phyloP scores from a whole-genome alignment of 2,113 vertebrate species.

The Neogale vison region DNA sequence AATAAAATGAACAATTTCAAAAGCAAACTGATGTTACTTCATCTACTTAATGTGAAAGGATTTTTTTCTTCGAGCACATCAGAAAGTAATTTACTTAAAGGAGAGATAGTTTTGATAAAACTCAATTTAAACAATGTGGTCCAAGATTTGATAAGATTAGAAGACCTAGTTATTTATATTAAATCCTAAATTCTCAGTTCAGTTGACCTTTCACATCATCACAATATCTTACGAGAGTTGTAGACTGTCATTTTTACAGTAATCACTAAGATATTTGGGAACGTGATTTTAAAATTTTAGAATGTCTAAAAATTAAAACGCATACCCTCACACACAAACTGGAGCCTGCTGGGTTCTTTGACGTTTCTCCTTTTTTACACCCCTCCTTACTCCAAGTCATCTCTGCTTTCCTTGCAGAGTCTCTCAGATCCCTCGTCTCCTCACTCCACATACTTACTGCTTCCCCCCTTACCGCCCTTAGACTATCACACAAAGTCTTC shows the following conservation, averaged over 20 bases:
- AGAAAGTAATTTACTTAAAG: slow-evolving; percentile 75
- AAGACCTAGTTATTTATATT: slow-evolving; percentile 64
- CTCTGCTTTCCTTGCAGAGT: background rate
- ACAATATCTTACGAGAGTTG: background rate
- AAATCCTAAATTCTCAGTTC: slow-evolving; percentile 46
- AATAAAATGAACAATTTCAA: slow-evolving; percentile 69
- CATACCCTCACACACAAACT: background rate
- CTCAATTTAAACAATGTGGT: slow-evolving; percentile 74
- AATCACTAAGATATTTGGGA: background rate
- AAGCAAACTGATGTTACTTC: slow-evolving; percentile 59
- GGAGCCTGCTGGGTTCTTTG: background rate
- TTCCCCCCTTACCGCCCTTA: background rate
- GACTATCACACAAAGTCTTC: background rate
- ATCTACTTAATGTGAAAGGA: slow-evolving; percentile 56
- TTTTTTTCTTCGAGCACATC: slow-evolving; percentile 48
- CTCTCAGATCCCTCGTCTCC: background rate
- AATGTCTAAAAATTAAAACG: background rate
- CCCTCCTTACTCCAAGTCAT: background rate
- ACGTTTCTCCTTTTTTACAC: background rate
- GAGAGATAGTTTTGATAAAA: slow-evolving; percentile 75
- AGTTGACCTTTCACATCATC: slow-evolving; percentile 48
- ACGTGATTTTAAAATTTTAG: background rate
- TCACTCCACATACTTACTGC: background rate
- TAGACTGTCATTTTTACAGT: background rate
- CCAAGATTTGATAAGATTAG: slow-evolving; percentile 68